Conservation (phyloP, 2,113 vertebrate species). For the Barnardius zonarius region DNA sequence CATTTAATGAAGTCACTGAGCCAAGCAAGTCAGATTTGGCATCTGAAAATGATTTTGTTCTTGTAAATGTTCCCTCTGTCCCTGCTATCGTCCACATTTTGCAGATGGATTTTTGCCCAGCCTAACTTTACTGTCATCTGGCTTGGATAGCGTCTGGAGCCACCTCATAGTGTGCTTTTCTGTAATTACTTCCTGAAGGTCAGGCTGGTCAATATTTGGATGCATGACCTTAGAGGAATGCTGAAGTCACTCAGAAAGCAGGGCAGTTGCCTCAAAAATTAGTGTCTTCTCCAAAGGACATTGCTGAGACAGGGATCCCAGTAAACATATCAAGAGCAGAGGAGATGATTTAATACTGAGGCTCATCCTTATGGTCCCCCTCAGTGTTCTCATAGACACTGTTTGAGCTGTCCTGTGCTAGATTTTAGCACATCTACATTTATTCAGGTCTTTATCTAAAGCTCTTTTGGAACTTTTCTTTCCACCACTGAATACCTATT, state of each 20-base stretch:
- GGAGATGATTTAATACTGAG: background rate
- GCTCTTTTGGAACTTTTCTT: background rate
- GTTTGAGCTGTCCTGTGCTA: background rate
- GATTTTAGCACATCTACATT: background rate
- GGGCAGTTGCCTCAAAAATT: background rate
- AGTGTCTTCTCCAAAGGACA: background rate
- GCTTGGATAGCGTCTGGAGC: background rate
- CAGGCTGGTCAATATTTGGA: background rate
- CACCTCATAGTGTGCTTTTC: background rate
- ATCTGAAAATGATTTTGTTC: slow-evolving; percentile 18
- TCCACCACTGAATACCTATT: background rate
- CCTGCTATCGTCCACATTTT: background rate
- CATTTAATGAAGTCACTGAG: slow-evolving; percentile 2
- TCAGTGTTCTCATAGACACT: background rate
- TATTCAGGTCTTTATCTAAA: background rate
- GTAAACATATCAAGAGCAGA: background rate
- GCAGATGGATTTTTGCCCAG: slow-evolving; percentile 19
- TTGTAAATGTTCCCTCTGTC: background rate
- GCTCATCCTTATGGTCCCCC: background rate
- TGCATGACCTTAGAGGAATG: background rate
- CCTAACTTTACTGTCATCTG: background rate
- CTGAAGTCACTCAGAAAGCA: slow-evolving; percentile 19
- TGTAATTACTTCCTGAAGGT: slow-evolving; percentile 17
- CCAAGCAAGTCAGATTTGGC: background rate
- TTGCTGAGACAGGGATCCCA: background rate